phyloP scores from a whole-genome alignment of 2,113 vertebrate genomes.

The Cyanoliseus patagonus region DNA sequence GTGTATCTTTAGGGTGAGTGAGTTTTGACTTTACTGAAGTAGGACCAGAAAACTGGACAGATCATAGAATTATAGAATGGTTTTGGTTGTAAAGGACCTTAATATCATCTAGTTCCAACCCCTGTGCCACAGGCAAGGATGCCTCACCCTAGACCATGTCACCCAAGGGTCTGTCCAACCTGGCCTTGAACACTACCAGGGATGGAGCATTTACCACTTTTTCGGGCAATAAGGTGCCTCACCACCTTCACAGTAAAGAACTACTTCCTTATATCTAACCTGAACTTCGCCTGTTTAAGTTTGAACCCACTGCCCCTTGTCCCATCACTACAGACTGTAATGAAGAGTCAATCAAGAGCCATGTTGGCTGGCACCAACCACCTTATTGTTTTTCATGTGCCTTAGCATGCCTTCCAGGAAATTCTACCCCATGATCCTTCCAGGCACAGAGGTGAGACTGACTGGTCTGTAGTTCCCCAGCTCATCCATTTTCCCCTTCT shows the following conservation, averaged over 20 bases:
- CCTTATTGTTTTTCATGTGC: neutral
- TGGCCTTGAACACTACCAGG: neutral
- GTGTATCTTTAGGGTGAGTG: constrained; percentile 42
- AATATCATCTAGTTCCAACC: neutral
- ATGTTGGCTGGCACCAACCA: neutral
- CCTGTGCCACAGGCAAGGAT: neutral
- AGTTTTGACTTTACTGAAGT: constrained; percentile 15
- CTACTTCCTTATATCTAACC: neutral
- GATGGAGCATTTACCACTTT: neutral
- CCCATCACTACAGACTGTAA: neutral
- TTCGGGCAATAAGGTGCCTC: neutral
- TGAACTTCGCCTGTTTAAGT: neutral
- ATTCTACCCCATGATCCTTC: neutral
- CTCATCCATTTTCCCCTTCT: neutral
- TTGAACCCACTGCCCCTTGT: neutral
- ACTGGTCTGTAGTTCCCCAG: neutral
- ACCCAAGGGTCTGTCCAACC: neutral
- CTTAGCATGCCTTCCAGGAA: neutral
- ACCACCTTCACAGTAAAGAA: neutral
- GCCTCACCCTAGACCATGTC: neutral
- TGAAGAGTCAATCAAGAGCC: neutral
- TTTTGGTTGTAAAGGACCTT: neutral
- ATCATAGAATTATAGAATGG: neutral
- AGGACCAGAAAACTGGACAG: constrained; percentile 48
- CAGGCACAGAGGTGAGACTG: neutral